Evolutionary conservation across 2,888 invertebrate genomes (phyloP), one percentile per base, ranked within the genome.

Genomic region (Cosmorhoe ocellata): DNA sequence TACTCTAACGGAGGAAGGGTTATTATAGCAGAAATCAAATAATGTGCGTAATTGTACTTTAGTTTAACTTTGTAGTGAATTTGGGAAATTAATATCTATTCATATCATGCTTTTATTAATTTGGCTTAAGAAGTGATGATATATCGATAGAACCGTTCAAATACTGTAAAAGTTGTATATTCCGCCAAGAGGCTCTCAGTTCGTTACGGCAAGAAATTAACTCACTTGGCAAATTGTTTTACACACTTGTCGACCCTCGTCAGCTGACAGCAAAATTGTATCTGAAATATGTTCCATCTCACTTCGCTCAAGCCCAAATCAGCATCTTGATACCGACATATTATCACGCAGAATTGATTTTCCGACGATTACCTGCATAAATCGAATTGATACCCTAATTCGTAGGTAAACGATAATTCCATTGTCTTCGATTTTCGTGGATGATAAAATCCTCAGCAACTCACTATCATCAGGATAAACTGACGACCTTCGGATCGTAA

Each of bases 201-300:
- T 55, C 49, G 48, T 68, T 65, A 64, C 62, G 49, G 61, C 59
- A 64, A 60, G 60, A 72, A 76, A 79, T 79, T 73, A 75, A 74
- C 74, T 75, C 71, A 69, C 70, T 74, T 71, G 73, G 74, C 69
- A 79, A 82, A 83, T 83, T 82, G 79, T 79, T 81, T 79, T 68
- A 79, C 79, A 78, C 74, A 77, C 74, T 76, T 78, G 78, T 73
- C 76, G 68, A 81, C 82, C 81, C 80, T 79, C 67, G 74, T 81
- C 73, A 74, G 58, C 39, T 48, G 46, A 55, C 56, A 63, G 63
- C 63, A 68, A 67, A 42, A 68, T 72, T 71, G 71, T 67, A 67
- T 69, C 62, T 66, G 66, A 69, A 74, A 73, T 69, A 66, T 72
- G 67, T 70, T 69, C 63, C 58, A 67, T 70, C 38, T 48, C 56